Percentiles rank a stretch among this genome's conserved stretches.
Evolutionary conservation across 2,888 invertebrate species (phyloP).

Genomic region (Leptodirus hochenwartii): DNA sequence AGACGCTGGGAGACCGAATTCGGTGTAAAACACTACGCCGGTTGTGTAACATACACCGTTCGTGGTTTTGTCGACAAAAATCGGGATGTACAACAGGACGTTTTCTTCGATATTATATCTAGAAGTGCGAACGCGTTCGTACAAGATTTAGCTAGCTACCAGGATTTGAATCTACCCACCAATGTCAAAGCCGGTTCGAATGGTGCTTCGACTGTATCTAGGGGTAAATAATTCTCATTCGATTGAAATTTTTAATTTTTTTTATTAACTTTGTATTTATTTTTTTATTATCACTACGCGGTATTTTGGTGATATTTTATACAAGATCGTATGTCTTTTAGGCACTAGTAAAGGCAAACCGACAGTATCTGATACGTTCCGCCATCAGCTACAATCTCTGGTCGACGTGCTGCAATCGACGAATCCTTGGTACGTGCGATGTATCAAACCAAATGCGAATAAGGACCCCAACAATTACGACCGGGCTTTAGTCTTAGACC

Average conservation of each 20-base stretch:
- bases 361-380: slow-evolving; percentile 77
- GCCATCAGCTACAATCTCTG: slow-evolving; percentile 70
- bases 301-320: too few species aligned
- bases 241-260: slow-evolving; percentile 9
- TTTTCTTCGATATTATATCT: slow-evolving; percentile 77
- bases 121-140: slow-evolving; percentile 70
- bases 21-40: slow-evolving; percentile 78
- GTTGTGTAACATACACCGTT: slow-evolving; percentile 63
- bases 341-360: slow-evolving; percentile 80
- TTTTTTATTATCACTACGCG: neutral
- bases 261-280: neutral
- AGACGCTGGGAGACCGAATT: slow-evolving; percentile 83
- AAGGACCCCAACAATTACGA: slow-evolving; percentile 67
- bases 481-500: slow-evolving; percentile 65
- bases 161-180: slow-evolving; percentile 27
- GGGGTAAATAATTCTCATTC: too few species aligned
- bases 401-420: slow-evolving; percentile 81
- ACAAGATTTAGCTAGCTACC: slow-evolving; percentile 51
- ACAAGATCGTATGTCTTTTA: too few species aligned
- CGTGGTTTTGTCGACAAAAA: slow-evolving; percentile 86
- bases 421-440: slow-evolving; percentile 83
- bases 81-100: slow-evolving; percentile 81
- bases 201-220: slow-evolving; percentile 3
- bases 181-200: slow-evolving; percentile 12
- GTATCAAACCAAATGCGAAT: slow-evolving; percentile 79